Base-by-base conservation (phyloP, 2,797 vertebrate species). In the Epinephelus awoara region DNA sequence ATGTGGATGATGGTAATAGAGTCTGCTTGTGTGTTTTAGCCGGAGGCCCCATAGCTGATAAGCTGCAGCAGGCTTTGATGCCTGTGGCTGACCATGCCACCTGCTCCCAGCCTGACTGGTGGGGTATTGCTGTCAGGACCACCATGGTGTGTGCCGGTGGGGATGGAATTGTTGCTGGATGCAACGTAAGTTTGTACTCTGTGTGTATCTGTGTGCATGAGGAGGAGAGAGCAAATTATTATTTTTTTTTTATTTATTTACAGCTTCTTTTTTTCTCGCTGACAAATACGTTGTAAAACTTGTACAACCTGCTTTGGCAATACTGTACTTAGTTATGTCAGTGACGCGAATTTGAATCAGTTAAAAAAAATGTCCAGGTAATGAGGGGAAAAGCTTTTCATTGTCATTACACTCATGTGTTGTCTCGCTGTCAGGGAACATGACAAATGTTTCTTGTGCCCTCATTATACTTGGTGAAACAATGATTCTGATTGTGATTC, bases 21-120 rank as follows among this genome's bases (percentile, higher is more conserved):
- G 61, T 91, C 71, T 81, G 79, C 77, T 44, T 90, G 81, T 88
- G 84, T 92, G 79, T 93, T 92, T 79, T 85, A 99, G 97, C 97
- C 19, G 92, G 95, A 1, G 97, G 98, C 11, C 96, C 97, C 81
- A 94, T 96, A 3, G 93, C 98, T 0, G 96, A 97, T 0, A 88
- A 72, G 34, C 95, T 99, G 72, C 98, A 99, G 94, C 97, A 99
- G 90, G 98, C 96, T 18, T 92, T 97, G 90, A 96, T 97, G 95
- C 97, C 96, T 0, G 94, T 97, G 65, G 97, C 97, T 65, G 95
- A 96, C 65, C 51, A 97, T 0, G 82, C 91, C 72, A 98, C 93
- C 8, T 99, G 98, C 94, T 92, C 95, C 56, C 63, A 93, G 90
- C 6, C 6, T 0, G 92, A 95, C 93, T 98, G 97, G 97, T 99